Evolutionary conservation across 1,140 invertebrate species (phyloP), one percentile per base, ranked within the genome.

Genomic region (Diachasma alloeum): DNA sequence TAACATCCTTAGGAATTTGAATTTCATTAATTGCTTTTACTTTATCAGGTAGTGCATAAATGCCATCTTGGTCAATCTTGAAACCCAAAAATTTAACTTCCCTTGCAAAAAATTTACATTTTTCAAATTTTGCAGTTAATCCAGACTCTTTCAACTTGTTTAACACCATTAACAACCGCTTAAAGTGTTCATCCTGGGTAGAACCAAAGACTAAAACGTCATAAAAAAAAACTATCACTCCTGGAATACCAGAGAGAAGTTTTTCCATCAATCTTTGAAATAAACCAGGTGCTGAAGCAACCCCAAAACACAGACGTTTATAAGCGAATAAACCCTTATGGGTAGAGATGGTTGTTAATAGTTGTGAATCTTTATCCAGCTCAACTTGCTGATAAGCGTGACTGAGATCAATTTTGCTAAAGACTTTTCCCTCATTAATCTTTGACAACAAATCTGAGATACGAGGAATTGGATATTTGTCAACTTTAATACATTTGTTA

Each of bases 201-300:
- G 31, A 6, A 22, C 56, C 72, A 39, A 19, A 66, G 13, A 59
- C n/a, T 5, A 39, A 37, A 17, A 73, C 13, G 15, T 74, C 72
- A 44, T 63, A 53, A 24, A 59, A 74, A 17, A 74, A 74, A 42
- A 59, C 31, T 4, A 39, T 36, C 3, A 74, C 72, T 8, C 72
- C 56, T 66, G 26, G n/a, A 42, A 74, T 74, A 22, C 36, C 56
- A 1, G 24, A 11, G 8, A 63, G 22, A 13, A 66, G 13, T 22
- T 22, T 66, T 17, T 74, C 56, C 72, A 74, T 63, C 19, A 63
- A 31, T 44, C n/a, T 37, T 19, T 74, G 72, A 19, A 74, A 74
- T 11, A 74, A 19, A 4, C 56, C 72, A 15, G 72, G 53, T 19
- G 37, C 53, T 42, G 56, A 46, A 22, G 53, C 8, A 0, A 42